phyloP scores from a whole-genome alignment of 2,113 vertebrate species.

The Guaruba guarouba region DNA sequence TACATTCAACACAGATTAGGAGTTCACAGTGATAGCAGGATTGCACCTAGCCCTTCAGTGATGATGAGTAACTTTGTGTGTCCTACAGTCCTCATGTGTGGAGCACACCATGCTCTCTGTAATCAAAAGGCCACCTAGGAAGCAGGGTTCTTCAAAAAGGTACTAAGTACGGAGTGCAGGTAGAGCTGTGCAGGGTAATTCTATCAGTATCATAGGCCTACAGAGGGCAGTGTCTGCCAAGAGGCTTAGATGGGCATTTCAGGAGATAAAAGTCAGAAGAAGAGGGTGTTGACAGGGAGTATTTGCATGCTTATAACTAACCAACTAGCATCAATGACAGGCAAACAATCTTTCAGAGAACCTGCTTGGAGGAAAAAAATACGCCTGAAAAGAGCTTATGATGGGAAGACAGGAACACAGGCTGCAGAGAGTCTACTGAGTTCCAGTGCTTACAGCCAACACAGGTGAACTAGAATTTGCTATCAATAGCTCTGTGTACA shows the following conservation, averaged over 20 bases:
- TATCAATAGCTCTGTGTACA: background rate
- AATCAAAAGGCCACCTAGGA: background rate
- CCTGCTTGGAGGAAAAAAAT: background rate
- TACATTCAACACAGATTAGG: background rate
- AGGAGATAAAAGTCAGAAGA: background rate
- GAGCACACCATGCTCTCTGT: background rate
- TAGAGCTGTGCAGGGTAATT: background rate
- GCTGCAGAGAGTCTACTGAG: background rate
- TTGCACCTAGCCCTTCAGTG: background rate
- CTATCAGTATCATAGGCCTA: background rate
- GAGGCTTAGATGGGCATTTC: background rate
- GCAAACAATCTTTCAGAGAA: background rate
- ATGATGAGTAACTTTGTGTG: background rate
- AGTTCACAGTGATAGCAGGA: background rate
- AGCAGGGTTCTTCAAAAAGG: background rate
- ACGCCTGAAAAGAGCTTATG: background rate
- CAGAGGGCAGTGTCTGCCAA: slow-evolving; percentile 24
- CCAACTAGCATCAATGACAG: background rate
- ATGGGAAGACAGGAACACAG: background rate
- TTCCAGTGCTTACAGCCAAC: background rate
- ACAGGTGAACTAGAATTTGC: background rate
- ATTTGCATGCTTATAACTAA: background rate
- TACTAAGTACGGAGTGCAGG: background rate
- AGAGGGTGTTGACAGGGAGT: background rate
- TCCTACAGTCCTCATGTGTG: background rate